Evolutionary conservation across 2,113 vertebrate species (phyloP).

Genomic region (Cavia aperea): DNA sequence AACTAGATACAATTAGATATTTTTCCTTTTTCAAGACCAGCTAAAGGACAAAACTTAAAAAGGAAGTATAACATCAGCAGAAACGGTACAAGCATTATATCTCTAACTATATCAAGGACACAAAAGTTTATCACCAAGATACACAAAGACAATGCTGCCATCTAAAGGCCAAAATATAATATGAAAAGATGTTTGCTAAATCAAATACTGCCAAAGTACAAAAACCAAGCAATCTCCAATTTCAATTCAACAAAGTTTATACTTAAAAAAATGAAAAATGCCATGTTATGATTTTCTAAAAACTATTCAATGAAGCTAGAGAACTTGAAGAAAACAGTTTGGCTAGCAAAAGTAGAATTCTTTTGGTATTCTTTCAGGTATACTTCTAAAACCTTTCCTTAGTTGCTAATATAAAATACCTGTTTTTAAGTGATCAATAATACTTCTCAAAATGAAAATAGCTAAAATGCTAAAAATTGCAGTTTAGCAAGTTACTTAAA

Average conservation of each 20-base stretch:
- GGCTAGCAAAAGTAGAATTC: background rate
- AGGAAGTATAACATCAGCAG: slow-evolving; percentile 5
- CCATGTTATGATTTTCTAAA: background rate
- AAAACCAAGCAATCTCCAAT: background rate
- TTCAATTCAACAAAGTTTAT: slow-evolving; percentile 11
- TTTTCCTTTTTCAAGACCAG: slow-evolving; percentile 6
- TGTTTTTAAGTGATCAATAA: slow-evolving; percentile 4
- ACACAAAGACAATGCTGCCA: slow-evolving; percentile 75
- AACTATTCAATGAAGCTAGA: background rate
- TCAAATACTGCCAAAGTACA: background rate
- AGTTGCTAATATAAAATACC: slow-evolving; percentile 26
- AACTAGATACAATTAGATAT: background rate
- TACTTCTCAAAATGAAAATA: slow-evolving; percentile 16
- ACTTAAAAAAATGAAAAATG: background rate
- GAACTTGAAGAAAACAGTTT: slow-evolving; percentile 2
- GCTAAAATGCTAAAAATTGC: background rate
- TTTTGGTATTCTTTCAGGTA: background rate
- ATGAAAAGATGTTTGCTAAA: background rate
- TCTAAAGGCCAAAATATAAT: slow-evolving; percentile 67
- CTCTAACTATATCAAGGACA: background rate
- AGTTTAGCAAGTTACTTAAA: slow-evolving; percentile 29
- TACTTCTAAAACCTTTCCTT: background rate
- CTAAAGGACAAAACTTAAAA: slow-evolving; percentile 35
- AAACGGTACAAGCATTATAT: background rate
- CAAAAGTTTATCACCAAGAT: slow-evolving; percentile 16